Conservation (phyloP, 2,888 invertebrate species). For the Ophion slaviceki region DNA sequence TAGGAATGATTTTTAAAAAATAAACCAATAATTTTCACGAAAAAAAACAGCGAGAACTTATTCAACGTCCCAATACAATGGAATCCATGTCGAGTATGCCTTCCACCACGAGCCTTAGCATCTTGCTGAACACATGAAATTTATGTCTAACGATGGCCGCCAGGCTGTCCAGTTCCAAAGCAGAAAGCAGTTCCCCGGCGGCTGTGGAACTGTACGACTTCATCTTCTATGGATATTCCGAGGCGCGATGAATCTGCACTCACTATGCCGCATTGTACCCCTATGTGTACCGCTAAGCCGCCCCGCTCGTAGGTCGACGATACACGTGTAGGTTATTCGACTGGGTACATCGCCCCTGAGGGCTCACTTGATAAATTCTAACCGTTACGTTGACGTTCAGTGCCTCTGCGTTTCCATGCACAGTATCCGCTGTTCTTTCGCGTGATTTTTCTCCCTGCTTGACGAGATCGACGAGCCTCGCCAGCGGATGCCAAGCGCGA, state of each 20-base stretch:
- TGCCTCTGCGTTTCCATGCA: neutral
- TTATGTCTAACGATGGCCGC: neutral
- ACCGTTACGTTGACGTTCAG: neutral
- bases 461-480: too few species aligned
- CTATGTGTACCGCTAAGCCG: too few species aligned
- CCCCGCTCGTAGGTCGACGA: too few species aligned
- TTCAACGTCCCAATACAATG: neutral
- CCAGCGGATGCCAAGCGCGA: too few species aligned
- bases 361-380: neutral
- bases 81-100: neutral
- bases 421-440: neutral
- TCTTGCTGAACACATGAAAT: neutral
- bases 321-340: neutral
- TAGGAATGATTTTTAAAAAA: too few species aligned
- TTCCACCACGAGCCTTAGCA: neutral
- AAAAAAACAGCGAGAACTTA: too few species aligned
- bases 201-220: neutral
- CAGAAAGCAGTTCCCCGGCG: neutral
- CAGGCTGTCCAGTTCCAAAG: neutral
- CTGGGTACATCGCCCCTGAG: neutral
- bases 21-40: too few species aligned
- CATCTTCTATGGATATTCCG: neutral
- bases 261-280: neutral
- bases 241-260: neutral
- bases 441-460: neutral